phyloP scores from a whole-genome alignment of 2,888 invertebrate species.

The Dysmachus trigonus region DNA sequence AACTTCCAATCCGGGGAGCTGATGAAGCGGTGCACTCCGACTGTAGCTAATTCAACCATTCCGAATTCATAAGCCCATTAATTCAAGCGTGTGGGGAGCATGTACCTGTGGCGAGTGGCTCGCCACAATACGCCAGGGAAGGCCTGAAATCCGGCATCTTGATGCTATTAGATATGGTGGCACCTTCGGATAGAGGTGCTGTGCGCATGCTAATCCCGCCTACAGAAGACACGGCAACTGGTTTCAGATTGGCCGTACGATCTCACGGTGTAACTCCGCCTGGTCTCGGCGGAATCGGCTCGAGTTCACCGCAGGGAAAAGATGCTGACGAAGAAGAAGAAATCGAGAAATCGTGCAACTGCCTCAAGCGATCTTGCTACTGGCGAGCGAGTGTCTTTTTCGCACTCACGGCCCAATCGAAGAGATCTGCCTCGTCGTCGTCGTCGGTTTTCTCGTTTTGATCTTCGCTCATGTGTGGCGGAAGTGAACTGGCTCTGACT shows the following conservation, averaged over 20 bases:
- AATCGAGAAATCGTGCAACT: constrained; percentile 3
- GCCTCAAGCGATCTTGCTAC: not conserved
- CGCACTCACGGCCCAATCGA: not conserved
- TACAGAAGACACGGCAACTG: constrained; percentile 24
- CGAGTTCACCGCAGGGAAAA: not conserved
- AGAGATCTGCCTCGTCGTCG: not conserved
- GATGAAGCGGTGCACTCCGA: not conserved
- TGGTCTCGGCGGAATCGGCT: not conserved
- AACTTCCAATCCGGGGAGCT: not conserved
- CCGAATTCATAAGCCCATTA: not conserved
- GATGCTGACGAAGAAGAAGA: not conserved
- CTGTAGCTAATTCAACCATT: not conserved
- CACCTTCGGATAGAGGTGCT: not conserved
- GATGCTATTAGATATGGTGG: constrained; percentile 4
- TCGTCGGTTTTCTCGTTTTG: constrained; percentile 12
- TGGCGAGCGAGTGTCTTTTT: not conserved
- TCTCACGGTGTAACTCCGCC: constrained; percentile 19
- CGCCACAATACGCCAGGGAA: not conserved
- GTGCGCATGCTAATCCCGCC: constrained; percentile 27
- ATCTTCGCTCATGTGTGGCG: constrained; percentile 38
- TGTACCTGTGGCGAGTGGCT: not conserved
- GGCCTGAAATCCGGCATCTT: constrained; percentile 25
- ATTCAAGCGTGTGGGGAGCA: not conserved
- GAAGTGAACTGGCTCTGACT: constrained; percentile 36
- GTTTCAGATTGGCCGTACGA: constrained; percentile 29